Percentiles rank a stretch among this genome's conserved stretches.
Conservation (phyloP, 1,140 invertebrate genomes). For the Callitettix versicolor region DNA sequence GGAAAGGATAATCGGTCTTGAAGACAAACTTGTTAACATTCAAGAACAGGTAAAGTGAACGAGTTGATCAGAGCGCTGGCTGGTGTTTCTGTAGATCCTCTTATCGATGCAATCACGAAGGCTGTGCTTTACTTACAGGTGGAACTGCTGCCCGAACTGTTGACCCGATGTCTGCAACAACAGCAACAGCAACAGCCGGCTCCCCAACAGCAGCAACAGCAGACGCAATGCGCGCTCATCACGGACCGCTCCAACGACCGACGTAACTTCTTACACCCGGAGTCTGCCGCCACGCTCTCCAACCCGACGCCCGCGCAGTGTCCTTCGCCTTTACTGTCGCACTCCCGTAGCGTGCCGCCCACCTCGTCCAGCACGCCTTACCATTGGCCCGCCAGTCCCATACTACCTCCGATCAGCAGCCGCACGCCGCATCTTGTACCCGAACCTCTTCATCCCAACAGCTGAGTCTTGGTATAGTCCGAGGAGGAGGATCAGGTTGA, state of each 20-base stretch:
- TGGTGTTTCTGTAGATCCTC: no score
- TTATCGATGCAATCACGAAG: no score
- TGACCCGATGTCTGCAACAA: constrained; percentile 60
- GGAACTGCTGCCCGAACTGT: constrained; percentile 69
- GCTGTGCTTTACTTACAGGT: constrained; percentile 47
- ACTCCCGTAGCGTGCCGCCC: constrained; percentile 43
- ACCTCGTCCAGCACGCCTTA: constrained; percentile 40
- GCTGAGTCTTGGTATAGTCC: constrained; percentile 26
- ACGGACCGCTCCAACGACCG: constrained; percentile 56
- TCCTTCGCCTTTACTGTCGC: constrained; percentile 39
- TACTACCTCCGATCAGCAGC: constrained; percentile 55
- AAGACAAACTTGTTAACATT: constrained; percentile 72
- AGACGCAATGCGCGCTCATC: constrained; percentile 8
- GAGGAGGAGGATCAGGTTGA: constrained; percentile 11
- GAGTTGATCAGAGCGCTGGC: no score
- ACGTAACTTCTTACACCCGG: constrained; percentile 73
- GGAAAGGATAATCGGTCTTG: constrained; percentile 71
- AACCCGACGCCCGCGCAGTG: constrained; percentile 29
- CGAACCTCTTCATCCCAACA: constrained; percentile 46
- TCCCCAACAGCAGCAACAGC: constrained; percentile 26
- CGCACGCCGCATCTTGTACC: constrained; percentile 60
- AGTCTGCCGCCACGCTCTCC: constrained; percentile 39
- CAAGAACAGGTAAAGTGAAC: constrained; percentile 45
- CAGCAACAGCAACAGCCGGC: constrained; percentile 43
- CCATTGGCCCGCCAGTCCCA: constrained; percentile 61